Percentiles rank a stretch among this genome's conserved stretches.
Evolutionary conservation across 2,888 invertebrate genomes (phyloP).

Genomic region (Atrina japonica): DNA sequence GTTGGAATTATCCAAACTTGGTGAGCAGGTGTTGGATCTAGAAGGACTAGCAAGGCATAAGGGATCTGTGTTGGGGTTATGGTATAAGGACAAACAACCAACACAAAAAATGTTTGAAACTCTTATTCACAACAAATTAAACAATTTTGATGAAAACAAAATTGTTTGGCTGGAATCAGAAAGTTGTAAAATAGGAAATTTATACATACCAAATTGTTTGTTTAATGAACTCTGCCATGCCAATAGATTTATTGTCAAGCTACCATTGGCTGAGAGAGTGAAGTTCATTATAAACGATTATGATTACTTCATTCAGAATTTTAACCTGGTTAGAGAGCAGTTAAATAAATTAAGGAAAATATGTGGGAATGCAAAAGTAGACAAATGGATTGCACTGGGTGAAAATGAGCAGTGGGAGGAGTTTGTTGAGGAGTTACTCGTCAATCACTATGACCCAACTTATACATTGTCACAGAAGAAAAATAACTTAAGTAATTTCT

Average conservation of each 20-base stretch:
- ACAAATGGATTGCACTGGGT: slow-evolving; percentile 55
- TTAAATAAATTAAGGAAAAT: slow-evolving; percentile 49
- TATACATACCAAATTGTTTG: slow-evolving; percentile 50
- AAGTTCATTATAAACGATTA: slow-evolving; percentile 59
- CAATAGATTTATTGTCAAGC: slow-evolving; percentile 49
- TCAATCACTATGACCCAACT: slow-evolving; percentile 63
- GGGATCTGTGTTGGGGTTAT: slow-evolving; percentile 64
- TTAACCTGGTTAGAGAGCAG: slow-evolving; percentile 43
- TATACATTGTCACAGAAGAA: slow-evolving; percentile 62
- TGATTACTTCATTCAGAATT: slow-evolving; percentile 59
- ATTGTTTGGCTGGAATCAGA: slow-evolving; percentile 69
- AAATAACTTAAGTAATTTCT: slow-evolving; percentile 28
- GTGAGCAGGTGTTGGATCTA: slow-evolving; percentile 65
- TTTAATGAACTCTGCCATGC: slow-evolving; percentile 52
- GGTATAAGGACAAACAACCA: slow-evolving; percentile 61
- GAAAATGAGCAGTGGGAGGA: slow-evolving; percentile 54
- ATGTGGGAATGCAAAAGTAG: slow-evolving; percentile 47
- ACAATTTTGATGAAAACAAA: slow-evolving; percentile 39
- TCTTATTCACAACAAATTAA: slow-evolving; percentile 44
- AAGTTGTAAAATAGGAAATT: slow-evolving; percentile 59
- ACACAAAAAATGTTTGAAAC: slow-evolving; percentile 62
- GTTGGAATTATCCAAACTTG: slow-evolving; percentile 45
- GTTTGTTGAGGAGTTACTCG: slow-evolving; percentile 59
- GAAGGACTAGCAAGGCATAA: slow-evolving; percentile 66
- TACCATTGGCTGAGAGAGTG: slow-evolving; percentile 62